Conservation (phyloP, 2,888 invertebrate species). For the Labia minor region DNA sequence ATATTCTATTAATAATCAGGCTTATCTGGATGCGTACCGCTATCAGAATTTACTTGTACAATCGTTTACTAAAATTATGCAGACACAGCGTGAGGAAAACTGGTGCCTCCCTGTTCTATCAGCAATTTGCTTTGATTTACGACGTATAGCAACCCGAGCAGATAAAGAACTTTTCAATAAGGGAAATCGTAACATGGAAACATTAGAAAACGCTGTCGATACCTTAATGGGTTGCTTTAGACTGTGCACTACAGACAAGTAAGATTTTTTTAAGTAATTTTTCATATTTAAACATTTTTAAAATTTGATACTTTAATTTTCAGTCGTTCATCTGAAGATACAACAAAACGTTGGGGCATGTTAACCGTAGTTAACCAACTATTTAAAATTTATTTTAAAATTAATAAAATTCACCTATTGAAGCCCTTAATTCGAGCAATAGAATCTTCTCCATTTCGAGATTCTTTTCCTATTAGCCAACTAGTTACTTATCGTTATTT, state of each 20-base stretch:
- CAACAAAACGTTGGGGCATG: slow-evolving; percentile 94
- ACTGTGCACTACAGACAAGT: slow-evolving; percentile 88
- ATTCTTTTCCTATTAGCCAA: slow-evolving; percentile 81
- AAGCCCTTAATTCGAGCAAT: slow-evolving; percentile 94
- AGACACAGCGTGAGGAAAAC: slow-evolving; percentile 84
- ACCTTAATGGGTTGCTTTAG: slow-evolving; percentile 86
- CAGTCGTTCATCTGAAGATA: slow-evolving; percentile 70
- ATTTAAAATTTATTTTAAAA: slow-evolving; percentile 92
- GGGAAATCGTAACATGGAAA: slow-evolving; percentile 42
- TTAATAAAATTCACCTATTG: slow-evolving; percentile 77
- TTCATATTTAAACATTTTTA: slow-evolving; percentile 8
- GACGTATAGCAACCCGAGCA: slow-evolving; percentile 71
- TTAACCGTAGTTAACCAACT: slow-evolving; percentile 91
- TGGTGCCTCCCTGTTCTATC: slow-evolving; percentile 95
- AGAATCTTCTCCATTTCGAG: slow-evolving; percentile 82
- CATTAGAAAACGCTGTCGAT: slow-evolving; percentile 87
- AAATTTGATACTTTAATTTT: slow-evolving; percentile 23
- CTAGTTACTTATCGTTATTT: slow-evolving; percentile 95
- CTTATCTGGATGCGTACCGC: slow-evolving; percentile 55
- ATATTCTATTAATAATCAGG: slow-evolving; percentile 39
- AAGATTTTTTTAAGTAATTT: slow-evolving; percentile 28
- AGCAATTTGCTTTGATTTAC: slow-evolving; percentile 74
- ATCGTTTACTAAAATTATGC: slow-evolving; percentile 68
- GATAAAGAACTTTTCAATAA: slow-evolving; percentile 45
- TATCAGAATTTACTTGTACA: slow-evolving; percentile 69